These are phyloP conservation scores for Danio aesculapii DNA, from an alignment of 2,797 vertebrate species.

Conservation along the genomic window DNA sequence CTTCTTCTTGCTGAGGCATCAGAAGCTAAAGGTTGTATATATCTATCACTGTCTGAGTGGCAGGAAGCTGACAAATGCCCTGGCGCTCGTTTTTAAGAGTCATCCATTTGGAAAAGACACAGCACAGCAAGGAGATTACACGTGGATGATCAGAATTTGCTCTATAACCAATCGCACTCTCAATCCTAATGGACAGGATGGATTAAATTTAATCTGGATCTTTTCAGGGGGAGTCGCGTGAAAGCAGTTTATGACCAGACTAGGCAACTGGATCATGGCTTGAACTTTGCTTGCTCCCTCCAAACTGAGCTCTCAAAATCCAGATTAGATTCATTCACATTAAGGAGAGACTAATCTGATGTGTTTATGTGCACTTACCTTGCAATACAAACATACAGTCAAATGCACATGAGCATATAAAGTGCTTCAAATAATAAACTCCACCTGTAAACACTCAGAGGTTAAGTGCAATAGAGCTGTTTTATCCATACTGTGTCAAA, in stretches of 20 bases:
- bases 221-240: slow-evolving; percentile 21
- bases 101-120: slow-evolving; percentile 24
- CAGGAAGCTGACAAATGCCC: slow-evolving; percentile 27
- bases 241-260: slow-evolving; percentile 6
- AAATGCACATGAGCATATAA: not conserved
- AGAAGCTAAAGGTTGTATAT: slow-evolving; percentile 52
- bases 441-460: not conserved
- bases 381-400: not conserved
- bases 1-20: slow-evolving; percentile 16
- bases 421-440: not conserved
- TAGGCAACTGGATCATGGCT: not conserved
- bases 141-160: slow-evolving; percentile 29
- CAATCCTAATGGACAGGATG: slow-evolving; percentile 4
- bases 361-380: not conserved
- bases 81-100: not conserved
- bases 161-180: slow-evolving; percentile 44
- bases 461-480: not conserved
- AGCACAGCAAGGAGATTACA: slow-evolving; percentile 27
- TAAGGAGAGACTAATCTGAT: slow-evolving; percentile 8
- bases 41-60: slow-evolving; percentile 46
- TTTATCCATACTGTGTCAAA: too few species aligned
- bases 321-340: slow-evolving; percentile 33
- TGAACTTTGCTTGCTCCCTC: slow-evolving; percentile 15
- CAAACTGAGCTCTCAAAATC: not conserved
- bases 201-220: slow-evolving; percentile 41